phyloP scores from a whole-genome alignment of 1,140 invertebrate species.

The Meloidogyne exigua region DNA sequence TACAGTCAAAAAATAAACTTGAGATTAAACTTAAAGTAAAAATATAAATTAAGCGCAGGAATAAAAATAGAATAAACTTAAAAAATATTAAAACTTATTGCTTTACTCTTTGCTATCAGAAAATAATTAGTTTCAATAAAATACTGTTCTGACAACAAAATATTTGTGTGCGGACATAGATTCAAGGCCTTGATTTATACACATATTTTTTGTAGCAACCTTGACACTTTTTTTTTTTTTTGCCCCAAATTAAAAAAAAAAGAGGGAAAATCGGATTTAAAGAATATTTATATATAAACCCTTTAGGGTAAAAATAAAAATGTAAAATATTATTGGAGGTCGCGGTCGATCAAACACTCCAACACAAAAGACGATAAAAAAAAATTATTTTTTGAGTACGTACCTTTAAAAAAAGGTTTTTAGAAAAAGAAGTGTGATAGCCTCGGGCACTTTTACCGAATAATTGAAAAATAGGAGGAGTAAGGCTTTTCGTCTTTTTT shows the following conservation, averaged over 20 bases:
- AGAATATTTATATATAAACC: slow-evolving; percentile 4
- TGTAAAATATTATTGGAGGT: neutral
- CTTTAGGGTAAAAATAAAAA: neutral
- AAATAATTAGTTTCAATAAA: neutral
- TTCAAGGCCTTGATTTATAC: neutral
- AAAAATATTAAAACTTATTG: no score
- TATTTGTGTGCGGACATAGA: neutral
- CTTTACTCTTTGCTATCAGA: no score
- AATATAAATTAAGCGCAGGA: no score
- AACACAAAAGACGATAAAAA: neutral
- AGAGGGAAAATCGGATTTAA: slow-evolving; percentile 3
- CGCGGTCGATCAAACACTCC: neutral
- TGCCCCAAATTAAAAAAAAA: neutral
- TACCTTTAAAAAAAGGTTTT: neutral
- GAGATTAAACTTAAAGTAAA: no score
- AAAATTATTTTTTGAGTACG: neutral
- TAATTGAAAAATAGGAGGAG: neutral
- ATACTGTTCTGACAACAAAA: neutral
- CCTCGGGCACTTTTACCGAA: neutral
- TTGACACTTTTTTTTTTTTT: slow-evolving; percentile 5
- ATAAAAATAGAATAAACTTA: no score
- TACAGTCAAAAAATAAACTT: no score
- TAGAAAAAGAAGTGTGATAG: neutral
- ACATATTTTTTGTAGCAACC: neutral
- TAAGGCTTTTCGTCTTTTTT: no score